Conservation (phyloP, 2,888 invertebrate species). For the Luperina nickerlii region DNA sequence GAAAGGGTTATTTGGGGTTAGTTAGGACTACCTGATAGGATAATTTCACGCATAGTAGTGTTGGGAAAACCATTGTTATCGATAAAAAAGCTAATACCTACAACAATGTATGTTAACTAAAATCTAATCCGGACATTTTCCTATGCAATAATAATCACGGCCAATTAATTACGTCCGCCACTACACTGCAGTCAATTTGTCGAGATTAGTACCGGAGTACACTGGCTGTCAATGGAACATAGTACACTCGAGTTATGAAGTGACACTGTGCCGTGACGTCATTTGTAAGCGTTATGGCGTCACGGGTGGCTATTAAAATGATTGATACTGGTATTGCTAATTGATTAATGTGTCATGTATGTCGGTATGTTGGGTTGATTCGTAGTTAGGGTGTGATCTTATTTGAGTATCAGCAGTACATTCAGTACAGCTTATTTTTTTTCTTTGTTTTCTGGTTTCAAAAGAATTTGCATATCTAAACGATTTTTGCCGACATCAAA, state of each 20-base stretch:
- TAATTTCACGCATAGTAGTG: conserved; percentile 29
- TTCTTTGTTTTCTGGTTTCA: neutral
- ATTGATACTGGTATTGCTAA: conserved; percentile 59
- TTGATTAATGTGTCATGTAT: conserved; percentile 41
- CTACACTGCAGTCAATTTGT: conserved; percentile 74
- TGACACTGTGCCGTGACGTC: conserved; percentile 61
- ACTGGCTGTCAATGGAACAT: conserved; percentile 71
- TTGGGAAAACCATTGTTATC: neutral
- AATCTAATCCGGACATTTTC: conserved; percentile 30
- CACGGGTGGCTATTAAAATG: conserved; percentile 57
- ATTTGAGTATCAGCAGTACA: neutral
- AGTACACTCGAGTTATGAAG: conserved; percentile 65
- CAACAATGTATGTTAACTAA: neutral
- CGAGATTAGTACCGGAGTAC: conserved; percentile 71
- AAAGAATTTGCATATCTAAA: too few species aligned
- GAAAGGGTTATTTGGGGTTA: conserved; percentile 48
- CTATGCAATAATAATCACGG: conserved; percentile 27
- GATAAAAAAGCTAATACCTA: neutral
- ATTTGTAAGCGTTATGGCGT: conserved; percentile 59
- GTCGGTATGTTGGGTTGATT: neutral
- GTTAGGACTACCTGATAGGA: conserved; percentile 49
- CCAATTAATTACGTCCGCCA: conserved; percentile 59
- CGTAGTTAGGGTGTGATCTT: neutral
- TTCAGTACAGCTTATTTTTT: neutral
- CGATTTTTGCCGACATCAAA: too few species aligned